A percentile compares a stretch with the other conserved stretches of the same genome.
These are phyloP conservation scores for Hucho hucho DNA, from an alignment of 2,113 vertebrate species.

Conservation along the genomic window DNA sequence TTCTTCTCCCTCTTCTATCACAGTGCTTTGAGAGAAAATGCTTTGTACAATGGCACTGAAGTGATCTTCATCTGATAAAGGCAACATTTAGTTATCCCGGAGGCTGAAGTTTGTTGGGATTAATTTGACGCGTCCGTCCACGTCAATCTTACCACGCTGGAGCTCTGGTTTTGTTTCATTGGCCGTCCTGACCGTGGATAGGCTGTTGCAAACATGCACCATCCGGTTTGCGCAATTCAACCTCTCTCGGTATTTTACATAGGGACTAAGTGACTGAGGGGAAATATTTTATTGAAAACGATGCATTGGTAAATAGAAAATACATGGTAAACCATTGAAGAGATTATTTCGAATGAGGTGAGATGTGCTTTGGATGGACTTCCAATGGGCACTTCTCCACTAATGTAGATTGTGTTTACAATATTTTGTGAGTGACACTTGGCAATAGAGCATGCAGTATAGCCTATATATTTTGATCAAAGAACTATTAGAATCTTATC, in stretches of 20 bases:
- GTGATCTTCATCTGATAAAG: constrained; percentile 83
- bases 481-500: no score
- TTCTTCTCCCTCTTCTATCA: constrained; percentile 44
- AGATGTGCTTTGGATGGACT: not conserved
- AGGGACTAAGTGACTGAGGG: constrained; percentile 53
- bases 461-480: no score
- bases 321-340: not conserved
- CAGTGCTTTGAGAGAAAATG: constrained; percentile 59
- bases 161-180: constrained; percentile 79
- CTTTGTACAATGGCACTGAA: constrained; percentile 58
- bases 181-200: constrained; percentile 73
- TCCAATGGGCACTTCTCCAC: not conserved
- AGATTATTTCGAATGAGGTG: not conserved
- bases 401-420: no score
- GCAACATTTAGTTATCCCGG: constrained; percentile 79
- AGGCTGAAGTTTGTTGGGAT: constrained; percentile 79
- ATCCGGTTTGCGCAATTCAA: constrained; percentile 66
- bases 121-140: constrained; percentile 88
- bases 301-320: constrained; percentile 16
- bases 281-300: constrained; percentile 47
- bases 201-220: constrained; percentile 63
- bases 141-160: constrained; percentile 83
- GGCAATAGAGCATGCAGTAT: no score
- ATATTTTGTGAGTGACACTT: no score
- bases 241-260: constrained; percentile 58